Evolutionary conservation across 2,888 invertebrate genomes (phyloP).

Genomic region (Acronicta leporina): DNA sequence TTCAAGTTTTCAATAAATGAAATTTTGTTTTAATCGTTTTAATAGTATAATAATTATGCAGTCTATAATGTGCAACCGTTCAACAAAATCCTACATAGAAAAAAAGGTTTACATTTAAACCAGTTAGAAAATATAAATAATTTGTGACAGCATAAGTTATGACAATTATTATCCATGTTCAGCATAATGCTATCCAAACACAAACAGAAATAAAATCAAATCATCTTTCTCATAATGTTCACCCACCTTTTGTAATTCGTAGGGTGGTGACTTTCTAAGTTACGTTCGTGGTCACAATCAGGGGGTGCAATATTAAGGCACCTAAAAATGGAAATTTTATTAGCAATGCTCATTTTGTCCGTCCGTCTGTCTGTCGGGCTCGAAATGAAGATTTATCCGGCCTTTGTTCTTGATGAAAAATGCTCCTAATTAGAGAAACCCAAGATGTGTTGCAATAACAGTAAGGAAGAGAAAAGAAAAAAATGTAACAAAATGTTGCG

Average conservation of each 20-base stretch:
- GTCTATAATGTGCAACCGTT: too few species aligned
- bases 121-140: too few species aligned
- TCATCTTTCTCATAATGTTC: slow-evolving; percentile 28
- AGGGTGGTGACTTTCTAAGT: slow-evolving; percentile 31
- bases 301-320: slow-evolving; percentile 32
- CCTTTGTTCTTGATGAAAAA: slow-evolving; percentile 35
- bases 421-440: slow-evolving; percentile 43
- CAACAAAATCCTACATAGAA: too few species aligned
- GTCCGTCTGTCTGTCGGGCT: slow-evolving; percentile 11
- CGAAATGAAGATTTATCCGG: slow-evolving; percentile 33
- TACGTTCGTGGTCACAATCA: slow-evolving; percentile 42
- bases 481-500: slow-evolving; percentile 5
- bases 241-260: slow-evolving; percentile 32
- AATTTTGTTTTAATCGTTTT: too few species aligned
- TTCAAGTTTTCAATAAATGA: too few species aligned
- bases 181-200: too few species aligned
- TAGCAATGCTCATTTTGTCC: slow-evolving; percentile 16
- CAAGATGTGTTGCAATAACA: slow-evolving; percentile 27
- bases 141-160: too few species aligned
- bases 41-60: too few species aligned
- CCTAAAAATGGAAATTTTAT: slow-evolving; percentile 53
- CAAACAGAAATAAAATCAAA: slow-evolving; percentile 17
- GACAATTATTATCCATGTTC: too few species aligned
- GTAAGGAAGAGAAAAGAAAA: background rate
- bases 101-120: too few species aligned